Evolutionary conservation across 2,888 invertebrate genomes (phyloP), one percentile per base, ranked within the genome.

Genomic region (Tenthredo mesomela): DNA sequence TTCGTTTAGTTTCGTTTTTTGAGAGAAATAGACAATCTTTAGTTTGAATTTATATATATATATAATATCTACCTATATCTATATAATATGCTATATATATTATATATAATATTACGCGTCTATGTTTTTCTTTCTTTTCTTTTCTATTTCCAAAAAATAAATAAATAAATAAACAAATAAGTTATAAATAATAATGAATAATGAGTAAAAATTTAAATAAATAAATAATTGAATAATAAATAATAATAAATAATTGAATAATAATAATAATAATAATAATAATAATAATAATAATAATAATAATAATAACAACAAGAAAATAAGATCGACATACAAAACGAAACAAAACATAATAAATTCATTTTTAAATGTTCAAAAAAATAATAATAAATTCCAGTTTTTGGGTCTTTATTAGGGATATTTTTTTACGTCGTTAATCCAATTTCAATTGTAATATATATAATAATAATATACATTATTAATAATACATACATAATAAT

Each of bases 21-120:
- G 47, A 18, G n/a, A 37, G 25, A 71, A 65, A 61, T 70, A 47
- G 71, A 70, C 70, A 71, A 84, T 90, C 89, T 89, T 89, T 89
- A 89, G 89, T 90, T 90, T 90, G 88, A 90, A 89, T 90, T 90
- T 90, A 90, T 90, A 89, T 90, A 89, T 29, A 29, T n/a, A n/a
- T n/a, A 29, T 90, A 89, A 89, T 90, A 87, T 88, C 87, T 88
- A 89, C 87, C 84, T 85, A 47, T 25, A 12, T 33, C 37, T 29
- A 33, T 33, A 4, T 33, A 2, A 29, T 65, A 37, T 71, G 75
- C 65, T 73, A 67, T 83, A 40, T 47, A 88, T 37, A 85, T 65
- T 29, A 15, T 75, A 12, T 75, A 6, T 43, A 47, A 47, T 18
- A 47, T 25, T 58, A 78, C 9, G 12, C n/a, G 15, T 47, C 3